These are phyloP conservation scores for Caenorhabditis tropicalis DNA, from an alignment of 1,140 invertebrate species.

Conservation along the genomic window DNA sequence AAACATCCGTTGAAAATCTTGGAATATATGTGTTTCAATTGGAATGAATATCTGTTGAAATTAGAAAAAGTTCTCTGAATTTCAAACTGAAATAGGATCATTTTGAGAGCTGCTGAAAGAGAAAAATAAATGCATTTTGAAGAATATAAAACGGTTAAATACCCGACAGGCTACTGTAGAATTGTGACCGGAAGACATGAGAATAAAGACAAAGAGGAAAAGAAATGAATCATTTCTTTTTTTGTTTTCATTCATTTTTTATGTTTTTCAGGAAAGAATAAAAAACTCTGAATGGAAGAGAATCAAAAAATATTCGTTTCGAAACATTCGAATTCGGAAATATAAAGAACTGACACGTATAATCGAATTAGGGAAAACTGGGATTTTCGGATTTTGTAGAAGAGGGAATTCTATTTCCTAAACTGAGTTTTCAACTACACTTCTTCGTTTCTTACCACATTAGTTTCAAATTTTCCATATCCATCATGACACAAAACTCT, in stretches of 20 bases:
- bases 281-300: background rate
- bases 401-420: too few relatives aligned
- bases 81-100: too few relatives aligned
- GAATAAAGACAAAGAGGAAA: background rate
- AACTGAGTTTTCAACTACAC: too few relatives aligned
- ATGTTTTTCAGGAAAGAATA: background rate
- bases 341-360: too few relatives aligned
- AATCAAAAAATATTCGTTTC: background rate
- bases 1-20: background rate
- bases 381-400: too few relatives aligned
- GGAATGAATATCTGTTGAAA: too few relatives aligned
- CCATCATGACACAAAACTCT: background rate
- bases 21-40: too few relatives aligned
- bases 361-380: too few relatives aligned
- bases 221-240: background rate
- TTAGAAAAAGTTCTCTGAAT: too few relatives aligned
- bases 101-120: too few relatives aligned
- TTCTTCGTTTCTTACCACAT: constrained; percentile 45
- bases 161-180: background rate
- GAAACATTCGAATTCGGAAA: background rate
- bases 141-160: too few relatives aligned
- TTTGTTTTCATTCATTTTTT: background rate
- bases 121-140: too few relatives aligned
- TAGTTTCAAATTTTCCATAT: constrained; percentile 24
- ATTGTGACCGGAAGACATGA: background rate